Conservation (phyloP, 2,797 vertebrate species). For the Rallus crepitans region DNA sequence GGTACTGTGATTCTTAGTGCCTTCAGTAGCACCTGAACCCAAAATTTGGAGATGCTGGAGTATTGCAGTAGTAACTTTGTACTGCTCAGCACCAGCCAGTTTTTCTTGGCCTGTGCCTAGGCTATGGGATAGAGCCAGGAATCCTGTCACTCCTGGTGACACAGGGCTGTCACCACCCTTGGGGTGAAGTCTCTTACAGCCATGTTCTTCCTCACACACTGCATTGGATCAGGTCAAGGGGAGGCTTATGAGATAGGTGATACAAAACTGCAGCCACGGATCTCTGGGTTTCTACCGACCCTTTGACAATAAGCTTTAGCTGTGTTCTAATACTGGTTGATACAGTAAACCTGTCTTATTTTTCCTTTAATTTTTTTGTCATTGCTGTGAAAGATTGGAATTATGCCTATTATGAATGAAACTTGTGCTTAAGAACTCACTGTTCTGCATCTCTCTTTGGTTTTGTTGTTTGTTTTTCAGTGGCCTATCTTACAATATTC, state of each 20-base stretch:
- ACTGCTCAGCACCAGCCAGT: not conserved
- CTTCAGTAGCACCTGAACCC: not conserved
- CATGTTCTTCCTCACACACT: not conserved
- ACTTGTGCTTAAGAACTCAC: not conserved
- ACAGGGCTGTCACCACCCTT: not conserved
- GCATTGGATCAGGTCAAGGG: not conserved
- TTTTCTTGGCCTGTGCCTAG: not conserved
- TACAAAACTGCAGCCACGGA: not conserved
- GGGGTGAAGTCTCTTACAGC: not conserved
- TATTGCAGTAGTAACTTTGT: no score
- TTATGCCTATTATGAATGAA: not conserved
- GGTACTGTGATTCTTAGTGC: not conserved
- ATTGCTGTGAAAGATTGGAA: not conserved
- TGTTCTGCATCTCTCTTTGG: conserved; percentile 40
- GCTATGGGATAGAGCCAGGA: not conserved
- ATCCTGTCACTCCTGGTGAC: not conserved
- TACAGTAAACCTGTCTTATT: not conserved
- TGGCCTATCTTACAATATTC: conserved; percentile 91
- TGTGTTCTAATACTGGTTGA: not conserved
- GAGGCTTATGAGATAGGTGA: not conserved
- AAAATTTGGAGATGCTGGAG: not conserved
- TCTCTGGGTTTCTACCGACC: not conserved
- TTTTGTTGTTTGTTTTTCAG: conserved; percentile 75
- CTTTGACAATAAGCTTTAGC: not conserved
- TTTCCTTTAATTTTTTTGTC: not conserved